Base-by-base conservation (phyloP, 2,888 invertebrate species). In the Elegia similella region DNA sequence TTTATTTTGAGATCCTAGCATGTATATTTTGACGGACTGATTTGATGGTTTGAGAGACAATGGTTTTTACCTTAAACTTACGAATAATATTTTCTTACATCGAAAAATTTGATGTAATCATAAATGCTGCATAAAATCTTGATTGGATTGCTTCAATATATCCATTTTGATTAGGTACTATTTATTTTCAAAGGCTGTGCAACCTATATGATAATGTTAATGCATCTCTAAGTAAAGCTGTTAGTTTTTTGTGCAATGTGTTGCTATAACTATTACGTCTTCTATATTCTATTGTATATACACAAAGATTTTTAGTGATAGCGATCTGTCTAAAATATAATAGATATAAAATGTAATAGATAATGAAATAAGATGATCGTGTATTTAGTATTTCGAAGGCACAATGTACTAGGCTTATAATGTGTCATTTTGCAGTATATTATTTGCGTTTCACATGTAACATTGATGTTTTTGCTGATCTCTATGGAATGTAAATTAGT, bases 141-240 rank as follows among this genome's bases (percentile, higher is more conserved):
- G n/a, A 23, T 23, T 23, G 23, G 23, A 23, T 23, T 23, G 23
- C 23, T 2, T 23, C 23, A 15, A 48, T 15, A 13, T n/a, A 30
- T 29, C 6, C 30, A 30, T 16, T 6, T 55, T 32, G 44, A 32
- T 7, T 44, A 34, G 32, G 7, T 42, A 12, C 60, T 60, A 64
- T 50, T 70, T 69, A 62, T 70, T 63, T 67, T 62, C 62, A 61
- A 71, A 66, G 72, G 71, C 72, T 71, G 70, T 71, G 72, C 65
- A 69, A 63, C 59, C 54, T 62, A 38, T 62, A 61, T 65, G 57
- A 64, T 63, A 66, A 23, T 42, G 38, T 54, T 30, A 17, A 17
- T 13, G 29, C 8, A 30, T 13, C 30, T 47, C 42, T 52, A 42
- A 42, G 29, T 43, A 43, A 13, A 38, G 38, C 17, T 13, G 7